Evolutionary conservation across 2,888 invertebrate genomes (phyloP), one percentile per base, ranked within the genome.

Genomic region (Chironomus riparius): DNA sequence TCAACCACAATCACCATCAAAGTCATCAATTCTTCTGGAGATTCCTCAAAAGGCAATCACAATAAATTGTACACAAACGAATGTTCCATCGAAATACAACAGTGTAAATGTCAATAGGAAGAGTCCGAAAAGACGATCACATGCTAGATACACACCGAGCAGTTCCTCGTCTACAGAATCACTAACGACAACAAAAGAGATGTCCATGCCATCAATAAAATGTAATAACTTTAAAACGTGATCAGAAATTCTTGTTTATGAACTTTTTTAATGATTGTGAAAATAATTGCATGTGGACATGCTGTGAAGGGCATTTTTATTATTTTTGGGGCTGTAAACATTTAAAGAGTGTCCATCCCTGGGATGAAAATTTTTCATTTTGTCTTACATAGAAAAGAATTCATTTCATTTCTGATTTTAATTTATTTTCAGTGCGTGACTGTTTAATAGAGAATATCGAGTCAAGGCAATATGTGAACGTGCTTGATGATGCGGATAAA

Each of bases 141-240:
- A 86, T 62, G 65, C 65, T 12, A 85, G 87, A 62, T 85, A 87
- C 75, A 86, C 86, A 78, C 84, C 86, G 22, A 87, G 86, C 78
- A 87, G 88, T 70, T 88, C 88, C 5, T 88, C 88, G 2, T 88
- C 88, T 68, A 87, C 88, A 2, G 88, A 89, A 79, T 88, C 88
- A 80, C 81, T 88, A 48, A 85, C 84, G 76, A 87, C 88, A 13
- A 83, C 83, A 21, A 72, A 72, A 13, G 72, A 72, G 15, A 82
- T 82, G 47, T 80, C 82, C 61, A 79, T 81, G 77, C 79, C 78
- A 78, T 77, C 79, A 28, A 69, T 38, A 12, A 65, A 72, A 61
- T 47, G 70, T 75, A 75, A 77, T 50, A 72, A 68, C 68, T 38
- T 6, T 68, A 24, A 72, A 50, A 61, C 62, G 76, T 28, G 56